Evolutionary conservation across 2,888 invertebrate genomes (phyloP).

Genomic region (Trichogramma evanescens): DNA sequence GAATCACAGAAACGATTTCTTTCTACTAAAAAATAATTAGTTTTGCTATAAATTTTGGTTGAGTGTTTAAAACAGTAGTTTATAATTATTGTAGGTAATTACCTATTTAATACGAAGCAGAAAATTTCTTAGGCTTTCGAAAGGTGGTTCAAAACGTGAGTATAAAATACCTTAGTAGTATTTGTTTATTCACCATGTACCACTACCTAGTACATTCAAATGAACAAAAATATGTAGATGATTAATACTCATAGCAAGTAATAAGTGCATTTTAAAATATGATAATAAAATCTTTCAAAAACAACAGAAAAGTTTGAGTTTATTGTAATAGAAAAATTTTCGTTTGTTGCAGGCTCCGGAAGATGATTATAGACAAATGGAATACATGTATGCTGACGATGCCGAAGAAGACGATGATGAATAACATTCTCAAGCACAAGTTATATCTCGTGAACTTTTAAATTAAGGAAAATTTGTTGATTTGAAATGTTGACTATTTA

Average conservation of each 20-base stretch:
- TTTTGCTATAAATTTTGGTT: background rate
- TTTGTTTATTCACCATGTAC: no score
- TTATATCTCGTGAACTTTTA: slow-evolving; percentile 12
- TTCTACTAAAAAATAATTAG: background rate
- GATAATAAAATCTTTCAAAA: background rate
- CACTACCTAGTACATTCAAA: background rate
- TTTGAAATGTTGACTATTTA: background rate
- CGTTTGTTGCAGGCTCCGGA: slow-evolving; percentile 37
- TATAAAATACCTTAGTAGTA: slow-evolving; percentile 20
- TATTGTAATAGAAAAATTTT: background rate
- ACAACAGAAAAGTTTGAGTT: background rate
- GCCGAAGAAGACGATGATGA: slow-evolving; percentile 31
- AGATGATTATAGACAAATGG: slow-evolving; percentile 29
- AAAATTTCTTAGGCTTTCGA: slow-evolving; percentile 33
- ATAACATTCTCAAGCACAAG: slow-evolving; percentile 11
- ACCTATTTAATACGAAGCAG: slow-evolving; percentile 34
- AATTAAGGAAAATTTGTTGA: slow-evolving; percentile 12
- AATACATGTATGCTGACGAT: slow-evolving; percentile 26
- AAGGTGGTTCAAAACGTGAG: slow-evolving; percentile 31
- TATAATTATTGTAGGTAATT: slow-evolving; percentile 34
- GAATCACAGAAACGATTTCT: no score
- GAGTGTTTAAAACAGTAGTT: slow-evolving; percentile 16
- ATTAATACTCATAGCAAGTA: background rate
- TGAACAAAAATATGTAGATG: background rate
- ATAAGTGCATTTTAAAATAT: slow-evolving; percentile 3